Evolutionary conservation across 2,797 vertebrate species (phyloP).

Genomic region (Sitta carolinensis): DNA sequence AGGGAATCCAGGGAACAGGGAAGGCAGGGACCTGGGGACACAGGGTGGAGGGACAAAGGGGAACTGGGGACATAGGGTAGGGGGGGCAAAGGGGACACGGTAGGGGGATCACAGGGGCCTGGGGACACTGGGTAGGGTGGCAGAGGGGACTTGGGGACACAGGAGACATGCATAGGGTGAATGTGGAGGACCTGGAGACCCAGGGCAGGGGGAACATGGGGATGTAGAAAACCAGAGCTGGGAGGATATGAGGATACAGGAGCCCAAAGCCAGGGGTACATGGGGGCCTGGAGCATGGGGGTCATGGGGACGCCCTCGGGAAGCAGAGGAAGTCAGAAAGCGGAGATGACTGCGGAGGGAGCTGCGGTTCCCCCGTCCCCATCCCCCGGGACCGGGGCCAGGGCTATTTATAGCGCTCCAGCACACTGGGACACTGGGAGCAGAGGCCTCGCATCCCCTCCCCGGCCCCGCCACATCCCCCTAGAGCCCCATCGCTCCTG

Average conservation of each 20-base stretch:
- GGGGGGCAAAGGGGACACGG: background rate
- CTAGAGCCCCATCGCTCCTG: background rate
- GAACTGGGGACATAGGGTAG: too few species aligned
- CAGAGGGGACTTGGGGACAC: background rate
- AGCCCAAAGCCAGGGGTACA: rapidly evolving
- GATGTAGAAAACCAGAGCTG: background rate
- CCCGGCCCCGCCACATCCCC: background rate
- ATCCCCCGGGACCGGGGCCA: background rate
- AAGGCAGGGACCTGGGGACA: too few species aligned
- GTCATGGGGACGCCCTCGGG: background rate
- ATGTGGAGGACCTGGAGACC: background rate
- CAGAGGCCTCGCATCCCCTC: background rate
- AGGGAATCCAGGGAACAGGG: background rate
- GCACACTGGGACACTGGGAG: background rate
- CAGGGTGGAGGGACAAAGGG: too few species aligned
- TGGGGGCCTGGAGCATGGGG: background rate
- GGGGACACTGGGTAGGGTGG: background rate
- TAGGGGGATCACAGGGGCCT: background rate
- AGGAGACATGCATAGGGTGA: background rate
- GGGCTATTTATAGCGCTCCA: background rate
- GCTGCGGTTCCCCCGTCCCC: constrained; percentile 5
- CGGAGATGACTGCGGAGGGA: background rate
- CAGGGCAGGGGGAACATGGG: too few species aligned
- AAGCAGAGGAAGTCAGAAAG: constrained; percentile 6
- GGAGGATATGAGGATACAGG: background rate